Evolutionary conservation across 2,797 vertebrate species (phyloP).

Genomic region (Uromys caudimaculatus): DNA sequence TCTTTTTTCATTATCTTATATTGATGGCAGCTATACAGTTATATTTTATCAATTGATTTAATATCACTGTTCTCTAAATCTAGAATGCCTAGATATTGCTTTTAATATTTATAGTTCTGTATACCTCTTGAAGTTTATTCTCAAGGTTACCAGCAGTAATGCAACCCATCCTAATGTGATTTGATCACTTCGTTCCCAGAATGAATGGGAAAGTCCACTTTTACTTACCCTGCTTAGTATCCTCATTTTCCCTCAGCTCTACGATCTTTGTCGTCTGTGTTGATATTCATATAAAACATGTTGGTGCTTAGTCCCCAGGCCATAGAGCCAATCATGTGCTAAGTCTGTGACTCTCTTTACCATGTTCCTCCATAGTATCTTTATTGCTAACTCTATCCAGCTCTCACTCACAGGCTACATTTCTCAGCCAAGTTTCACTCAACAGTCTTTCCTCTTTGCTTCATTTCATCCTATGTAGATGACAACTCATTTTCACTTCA

Average conservation of each 20-base stretch:
- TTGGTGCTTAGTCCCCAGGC: background rate
- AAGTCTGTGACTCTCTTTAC: background rate
- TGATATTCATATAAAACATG: background rate
- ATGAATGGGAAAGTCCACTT: background rate
- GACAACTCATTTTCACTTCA: conserved; percentile 11
- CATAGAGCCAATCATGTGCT: background rate
- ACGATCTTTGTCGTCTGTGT: background rate
- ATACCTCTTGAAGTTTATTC: background rate
- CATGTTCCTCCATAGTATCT: background rate
- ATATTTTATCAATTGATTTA: conserved; percentile 9
- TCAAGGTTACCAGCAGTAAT: background rate
- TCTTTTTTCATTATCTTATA: background rate
- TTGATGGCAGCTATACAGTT: background rate
- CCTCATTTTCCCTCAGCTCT: background rate
- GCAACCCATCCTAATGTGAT: background rate
- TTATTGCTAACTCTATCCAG: background rate
- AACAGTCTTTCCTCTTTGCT: background rate
- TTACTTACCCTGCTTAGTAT: background rate
- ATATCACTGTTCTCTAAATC: background rate
- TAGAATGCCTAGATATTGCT: background rate
- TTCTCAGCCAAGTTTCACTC: background rate
- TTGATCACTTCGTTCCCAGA: background rate
- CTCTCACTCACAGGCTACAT: background rate
- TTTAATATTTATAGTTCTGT: background rate
- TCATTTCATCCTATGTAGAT: background rate